Evolutionary conservation across 2,113 vertebrate species (phyloP), one percentile per base, ranked within the genome.

Genomic region (Alexandromys fortis): DNA sequence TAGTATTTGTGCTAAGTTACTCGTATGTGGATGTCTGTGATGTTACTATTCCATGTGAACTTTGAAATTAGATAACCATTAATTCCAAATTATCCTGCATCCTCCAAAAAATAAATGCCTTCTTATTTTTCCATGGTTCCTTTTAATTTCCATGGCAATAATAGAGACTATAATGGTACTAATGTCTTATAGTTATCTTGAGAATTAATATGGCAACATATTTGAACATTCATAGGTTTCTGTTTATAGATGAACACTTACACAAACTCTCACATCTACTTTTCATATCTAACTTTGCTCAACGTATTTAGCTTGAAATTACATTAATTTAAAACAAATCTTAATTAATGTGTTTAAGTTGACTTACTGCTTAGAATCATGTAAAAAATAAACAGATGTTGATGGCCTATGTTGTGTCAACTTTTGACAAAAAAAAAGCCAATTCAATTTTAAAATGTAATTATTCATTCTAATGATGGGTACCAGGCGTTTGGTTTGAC

Each of bases 401-500:
- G 96, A 98, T 92, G 95, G 87, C 47, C 82, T 83, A 92, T n/a
- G 9, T 88, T 94, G 79, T 91, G 89, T 97, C 92, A 97, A 92
- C 42, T 89, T 95, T 75, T 91, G 78, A 94, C 77, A 26, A 83
- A 58, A 92, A 92, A 96, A 96, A 97, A 82, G 82, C 75, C 92
- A 95, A 86, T 94, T 97, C 92, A 96, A 95, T 86, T 98, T 94
- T 76, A 97, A 96, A 96, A 92, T 72, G 65, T 89, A 95, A 96
- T 97, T 94, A 95, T 98, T 97, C 94, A 97, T 97, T 94, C 49
- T 58, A 55, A 5, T 97, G 89, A 70, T 96, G 77, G 93, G 96
- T 78, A 89, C 47, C 47, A 78, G 33, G 6, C 95, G 94, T 96
- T 96, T 92, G 89, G 73, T 97, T 95, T 97, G 96, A 83, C 88